Conservation (phyloP, 2,888 invertebrate species). For the Thyatira batis region DNA sequence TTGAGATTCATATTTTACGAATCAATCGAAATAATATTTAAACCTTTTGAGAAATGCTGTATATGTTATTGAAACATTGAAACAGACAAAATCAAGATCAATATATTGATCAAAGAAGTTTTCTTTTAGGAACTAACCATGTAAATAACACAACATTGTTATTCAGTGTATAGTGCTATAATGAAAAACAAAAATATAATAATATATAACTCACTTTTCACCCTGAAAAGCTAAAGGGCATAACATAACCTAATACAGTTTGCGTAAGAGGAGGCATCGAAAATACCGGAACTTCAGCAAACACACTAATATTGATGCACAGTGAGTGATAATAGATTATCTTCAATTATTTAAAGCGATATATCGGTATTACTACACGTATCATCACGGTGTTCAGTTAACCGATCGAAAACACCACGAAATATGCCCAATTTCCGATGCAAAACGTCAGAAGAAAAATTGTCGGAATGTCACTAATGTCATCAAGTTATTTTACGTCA, state of each 20-base stretch:
- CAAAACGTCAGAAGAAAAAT: background rate
- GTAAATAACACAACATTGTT: background rate
- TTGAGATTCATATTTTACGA: no score
- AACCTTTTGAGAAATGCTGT: no score
- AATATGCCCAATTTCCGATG: slow-evolving; percentile 15
- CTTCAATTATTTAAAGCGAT: slow-evolving; percentile 17
- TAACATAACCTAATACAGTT: slow-evolving; percentile 66
- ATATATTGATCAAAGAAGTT: no score
- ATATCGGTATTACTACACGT: slow-evolving; percentile 25
- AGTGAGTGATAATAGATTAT: slow-evolving; percentile 12
- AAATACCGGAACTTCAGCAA: slow-evolving; percentile 16
- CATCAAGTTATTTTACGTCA: background rate
- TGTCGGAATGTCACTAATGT: background rate
- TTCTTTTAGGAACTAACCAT: no score
- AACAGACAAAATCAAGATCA: no score
- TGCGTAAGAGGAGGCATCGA: slow-evolving; percentile 38
- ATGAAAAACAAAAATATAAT: slow-evolving; percentile 11
- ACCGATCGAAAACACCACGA: slow-evolving; percentile 29
- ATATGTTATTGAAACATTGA: no score
- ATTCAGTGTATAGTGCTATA: background rate
- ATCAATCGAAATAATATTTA: no score
- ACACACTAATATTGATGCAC: slow-evolving; percentile 9
- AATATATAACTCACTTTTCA: slow-evolving; percentile 57
- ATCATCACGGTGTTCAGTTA: slow-evolving; percentile 30
- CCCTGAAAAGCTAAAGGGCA: slow-evolving; percentile 55